Percentiles rank a stretch among this genome's conserved stretches.
These are phyloP conservation scores for Drosophila arizonae DNA, from an alignment of 1,140 invertebrate species.

Conservation along the genomic window DNA sequence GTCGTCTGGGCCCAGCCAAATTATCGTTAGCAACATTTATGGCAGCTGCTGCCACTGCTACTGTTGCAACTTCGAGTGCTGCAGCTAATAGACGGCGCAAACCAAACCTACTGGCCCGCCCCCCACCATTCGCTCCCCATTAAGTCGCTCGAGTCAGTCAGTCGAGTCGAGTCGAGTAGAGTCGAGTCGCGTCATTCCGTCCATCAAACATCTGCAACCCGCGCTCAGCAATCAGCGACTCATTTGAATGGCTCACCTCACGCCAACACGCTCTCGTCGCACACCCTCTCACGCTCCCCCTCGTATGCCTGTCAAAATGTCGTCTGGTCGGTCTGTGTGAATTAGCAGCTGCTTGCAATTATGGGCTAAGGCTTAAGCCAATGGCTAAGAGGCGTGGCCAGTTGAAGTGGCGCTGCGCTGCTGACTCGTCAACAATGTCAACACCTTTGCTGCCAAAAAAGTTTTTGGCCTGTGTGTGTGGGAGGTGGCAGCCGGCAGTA, in stretches of 20 bases:
- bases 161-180: conserved; percentile 5
- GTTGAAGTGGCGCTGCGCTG: conserved; percentile 13
- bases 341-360: conserved; percentile 65
- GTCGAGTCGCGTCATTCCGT: conserved; percentile 39
- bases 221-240: conserved; percentile 53
- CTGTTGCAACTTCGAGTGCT: conserved; percentile 6
- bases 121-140: no score
- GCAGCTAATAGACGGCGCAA: conserved; percentile 5
- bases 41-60: conserved; percentile 16
- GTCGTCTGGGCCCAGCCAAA: conserved; percentile 56
- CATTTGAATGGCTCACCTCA: conserved; percentile 27
- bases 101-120: conserved; percentile 7
- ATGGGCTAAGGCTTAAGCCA: conserved; percentile 24
- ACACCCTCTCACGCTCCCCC: no score
- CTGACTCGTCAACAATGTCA: conserved; percentile 33
- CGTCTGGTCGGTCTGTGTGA: conserved; percentile 65
- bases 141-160: neutral
- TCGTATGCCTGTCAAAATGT: conserved; percentile 67
- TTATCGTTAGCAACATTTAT: conserved; percentile 52
- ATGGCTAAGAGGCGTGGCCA: conserved; percentile 24
- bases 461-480: neutral
- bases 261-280: neutral
- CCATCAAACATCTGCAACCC: conserved; percentile 50
- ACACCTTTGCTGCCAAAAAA: conserved; percentile 37
- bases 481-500: neutral